Base-by-base conservation (phyloP, 2,797 vertebrate species). In the Babyrousa celebensis region DNA sequence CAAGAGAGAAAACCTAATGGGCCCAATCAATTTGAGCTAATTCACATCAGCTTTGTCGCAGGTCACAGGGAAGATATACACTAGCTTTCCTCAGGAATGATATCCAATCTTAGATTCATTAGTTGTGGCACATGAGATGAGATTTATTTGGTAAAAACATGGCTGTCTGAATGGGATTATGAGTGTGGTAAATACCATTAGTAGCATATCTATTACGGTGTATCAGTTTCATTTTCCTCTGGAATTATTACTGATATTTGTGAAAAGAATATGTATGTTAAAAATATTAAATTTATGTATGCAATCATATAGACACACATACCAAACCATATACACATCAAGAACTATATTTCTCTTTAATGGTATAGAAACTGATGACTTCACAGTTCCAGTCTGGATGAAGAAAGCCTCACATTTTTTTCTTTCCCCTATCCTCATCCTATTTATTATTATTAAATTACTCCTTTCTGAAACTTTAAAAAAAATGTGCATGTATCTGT, bases 361-460 rank as follows among this genome's bases (percentile, higher is more conserved):
- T 5, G 70, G 25, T 6, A 83, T 12, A 92, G 52, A 52, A 74
- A 21, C 18, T 85, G 12, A 54, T 71, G 40, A 78, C 25, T 36
- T 77, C 88, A 52, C 11, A 83, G n/a, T 65, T 86, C 43, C 48
- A 60, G 8, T 72, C 17, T 25, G 95, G 12, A n/a, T 77, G 70
- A 87, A 92, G 70, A 87, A 92, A 15, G 12, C 15, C 29, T 92
- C 23, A 74, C 1, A 67, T 78, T 77, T 12, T 72, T 85, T 85
- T 89, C 18, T 32, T 80, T 90, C 6, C 9, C 15, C 27, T 86
- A 29, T 58, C 21, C 3, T 29, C 16, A 82, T 48, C 52, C 23
- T 54, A 63, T 65, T 21, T 40, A 48, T 82, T 89, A 72, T 23
- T 71, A 82, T 74, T 90, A 79, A 75, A 80, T 16, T 77, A 56